phyloP scores from a whole-genome alignment of 2,797 vertebrate genomes.

The Diplodus puntazzo region DNA sequence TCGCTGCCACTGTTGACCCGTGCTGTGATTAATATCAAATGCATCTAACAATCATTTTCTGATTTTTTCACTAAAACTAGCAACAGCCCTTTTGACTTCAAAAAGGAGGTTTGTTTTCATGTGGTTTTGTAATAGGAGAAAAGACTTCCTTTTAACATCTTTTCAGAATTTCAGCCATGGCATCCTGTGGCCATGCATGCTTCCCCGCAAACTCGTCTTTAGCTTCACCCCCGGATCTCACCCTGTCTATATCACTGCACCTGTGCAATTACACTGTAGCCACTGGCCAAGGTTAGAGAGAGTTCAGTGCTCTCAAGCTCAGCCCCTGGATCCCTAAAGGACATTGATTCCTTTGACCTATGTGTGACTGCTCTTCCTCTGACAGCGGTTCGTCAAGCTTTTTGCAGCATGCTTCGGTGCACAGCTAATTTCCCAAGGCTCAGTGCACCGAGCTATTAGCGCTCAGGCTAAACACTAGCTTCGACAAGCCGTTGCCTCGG shows the following conservation, averaged over 20 bases:
- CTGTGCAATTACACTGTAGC: slow-evolving; percentile 57
- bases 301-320: slow-evolving; percentile 65
- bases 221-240: slow-evolving; percentile 27
- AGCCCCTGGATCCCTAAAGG: slow-evolving; percentile 60
- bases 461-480: slow-evolving; percentile 70
- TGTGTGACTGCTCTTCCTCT: slow-evolving; percentile 66
- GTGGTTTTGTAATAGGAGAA: not conserved
- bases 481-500: slow-evolving; percentile 54
- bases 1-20: slow-evolving; percentile 8
- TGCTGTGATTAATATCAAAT: slow-evolving; percentile 30
- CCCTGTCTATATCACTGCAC: slow-evolving; percentile 26
- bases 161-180: not conserved
- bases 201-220: not conserved
- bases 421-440: slow-evolving; percentile 82
- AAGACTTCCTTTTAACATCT: not conserved
- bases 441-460: slow-evolving; percentile 68
- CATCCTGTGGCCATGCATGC: slow-evolving; percentile 1
- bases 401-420: slow-evolving; percentile 62
- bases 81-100: slow-evolving; percentile 1
- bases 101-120: not conserved
- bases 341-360: slow-evolving; percentile 78
- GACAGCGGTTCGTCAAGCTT: slow-evolving; percentile 48
- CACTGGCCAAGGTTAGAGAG: slow-evolving; percentile 57
- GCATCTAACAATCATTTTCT: not conserved
- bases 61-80: not conserved